Evolutionary conservation across 2,888 invertebrate genomes (phyloP).

Genomic region (Dryocosmus kuriphilus): DNA sequence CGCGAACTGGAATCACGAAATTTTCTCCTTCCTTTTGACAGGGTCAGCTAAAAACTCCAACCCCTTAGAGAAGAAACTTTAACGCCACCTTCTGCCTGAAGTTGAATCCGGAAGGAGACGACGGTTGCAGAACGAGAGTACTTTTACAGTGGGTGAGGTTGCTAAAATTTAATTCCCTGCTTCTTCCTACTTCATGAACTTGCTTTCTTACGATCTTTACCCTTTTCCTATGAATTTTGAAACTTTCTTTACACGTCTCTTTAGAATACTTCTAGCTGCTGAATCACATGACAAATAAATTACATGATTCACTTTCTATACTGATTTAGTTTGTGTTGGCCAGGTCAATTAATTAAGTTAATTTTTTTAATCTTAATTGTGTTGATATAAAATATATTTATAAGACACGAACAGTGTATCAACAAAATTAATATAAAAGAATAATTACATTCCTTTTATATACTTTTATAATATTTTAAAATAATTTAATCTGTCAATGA

Average conservation of each 20-base stretch:
- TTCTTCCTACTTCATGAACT: too few species aligned
- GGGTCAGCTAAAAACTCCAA: not conserved
- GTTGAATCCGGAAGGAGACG: not conserved
- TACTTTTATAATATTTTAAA: too few species aligned
- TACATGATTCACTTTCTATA: not conserved
- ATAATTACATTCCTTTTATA: too few species aligned
- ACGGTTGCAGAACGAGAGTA: not conserved
- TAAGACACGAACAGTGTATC: too few species aligned
- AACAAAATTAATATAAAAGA: too few species aligned
- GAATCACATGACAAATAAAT: not conserved
- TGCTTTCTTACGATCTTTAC: not conserved
- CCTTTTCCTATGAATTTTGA: not conserved
- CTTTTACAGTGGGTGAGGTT: not conserved
- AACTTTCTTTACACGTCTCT: not conserved
- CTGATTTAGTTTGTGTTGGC: too few species aligned
- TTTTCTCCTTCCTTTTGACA: not conserved
- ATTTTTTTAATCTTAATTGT: too few species aligned
- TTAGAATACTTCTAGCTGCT: not conserved
- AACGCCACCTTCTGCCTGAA: not conserved
- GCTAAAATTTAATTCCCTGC: not conserved
- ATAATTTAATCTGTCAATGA: too few species aligned
- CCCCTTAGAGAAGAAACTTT: not conserved
- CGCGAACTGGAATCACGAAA: not conserved
- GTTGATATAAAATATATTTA: too few species aligned
- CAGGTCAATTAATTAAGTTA: too few species aligned